Base-by-base conservation (phyloP, 2,888 invertebrate species). In the Cremastobaeus sp. region DNA sequence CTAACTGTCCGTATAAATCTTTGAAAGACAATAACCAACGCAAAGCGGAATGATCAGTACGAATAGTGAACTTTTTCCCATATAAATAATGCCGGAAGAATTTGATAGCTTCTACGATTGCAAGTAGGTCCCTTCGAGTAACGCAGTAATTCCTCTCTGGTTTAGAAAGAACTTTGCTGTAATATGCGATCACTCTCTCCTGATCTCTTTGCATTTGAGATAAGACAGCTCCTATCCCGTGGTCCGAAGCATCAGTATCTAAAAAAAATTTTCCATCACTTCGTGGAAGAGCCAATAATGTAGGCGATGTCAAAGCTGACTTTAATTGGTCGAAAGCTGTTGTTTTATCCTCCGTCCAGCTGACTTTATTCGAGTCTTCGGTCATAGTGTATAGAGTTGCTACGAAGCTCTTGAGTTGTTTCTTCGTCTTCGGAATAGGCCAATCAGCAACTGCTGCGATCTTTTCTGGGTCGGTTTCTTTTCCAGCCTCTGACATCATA, bases 1-100 rank as follows among this genome's bases (percentile, higher is more conserved):
- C 84, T 1, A 84, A 57, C 43, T 86, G 83, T 5, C 83, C 84
- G 59, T 85, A n/a, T n/a, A 25, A 25, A 8, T 8, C 25, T 8
- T 25, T 8, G 25, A 25, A 25, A 25, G 4, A 25, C 25, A 25
- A 25, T 5, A 25, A 8, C 8, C 8, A 25, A 3, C 25, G 3
- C 8, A 25, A 25, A 5, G 25, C 3, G 4, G 25, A 25, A 25
- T 25, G 25, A 25, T 25, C 25, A 3, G 25, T 25, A 25, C 4
- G 8, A 25, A 25, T 8, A 5, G 5, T 34, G 12, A 45, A 52
- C 14, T 11, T 37, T 41, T 5, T 17, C 15, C 41, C 41, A 14
- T 15, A 41, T 25, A 25, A 5, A 8, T 25, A 25, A 5, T 25
- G 25, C 8, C 25, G 3, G 8, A 21, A 57, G 3, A 25, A 25